Conservation (phyloP, 2,797 vertebrate species). For the Monodelphis domestica region DNA sequence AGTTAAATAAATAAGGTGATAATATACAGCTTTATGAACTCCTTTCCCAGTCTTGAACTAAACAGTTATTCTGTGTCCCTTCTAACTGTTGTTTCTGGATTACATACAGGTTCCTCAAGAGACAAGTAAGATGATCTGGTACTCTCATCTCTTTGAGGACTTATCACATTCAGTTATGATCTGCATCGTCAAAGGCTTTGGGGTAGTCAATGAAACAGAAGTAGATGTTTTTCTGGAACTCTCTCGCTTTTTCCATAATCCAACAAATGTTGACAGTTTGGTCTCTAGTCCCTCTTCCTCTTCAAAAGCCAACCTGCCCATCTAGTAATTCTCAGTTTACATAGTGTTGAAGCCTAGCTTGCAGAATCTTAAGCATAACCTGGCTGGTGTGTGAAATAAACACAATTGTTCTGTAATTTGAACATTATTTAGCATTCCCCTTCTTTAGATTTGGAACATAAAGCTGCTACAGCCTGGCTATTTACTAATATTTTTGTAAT, state of each 20-base stretch:
- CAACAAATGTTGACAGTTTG: not conserved
- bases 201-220: not conserved
- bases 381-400: not conserved
- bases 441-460: too few relatives aligned
- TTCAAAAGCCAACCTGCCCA: not conserved
- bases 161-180: not conserved
- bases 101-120: not conserved
- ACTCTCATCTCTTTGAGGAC: not conserved
- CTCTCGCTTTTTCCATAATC: not conserved
- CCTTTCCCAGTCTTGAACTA: not conserved
- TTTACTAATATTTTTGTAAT: not conserved
- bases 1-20: not conserved
- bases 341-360: not conserved
- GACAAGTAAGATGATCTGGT: not conserved
- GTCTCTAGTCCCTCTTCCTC: not conserved
- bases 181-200: not conserved
- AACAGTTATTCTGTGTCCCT: not conserved
- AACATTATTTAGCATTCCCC: not conserved
- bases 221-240: not conserved
- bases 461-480: not conserved
- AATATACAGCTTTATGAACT: not conserved
- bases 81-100: not conserved
- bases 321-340: not conserved
- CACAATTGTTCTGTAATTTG: not conserved
- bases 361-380: not conserved